A percentile compares a stretch with the other conserved stretches of the same genome.
Evolutionary conservation across 2,888 invertebrate genomes (phyloP).

Genomic region (Mythimna loreyi): DNA sequence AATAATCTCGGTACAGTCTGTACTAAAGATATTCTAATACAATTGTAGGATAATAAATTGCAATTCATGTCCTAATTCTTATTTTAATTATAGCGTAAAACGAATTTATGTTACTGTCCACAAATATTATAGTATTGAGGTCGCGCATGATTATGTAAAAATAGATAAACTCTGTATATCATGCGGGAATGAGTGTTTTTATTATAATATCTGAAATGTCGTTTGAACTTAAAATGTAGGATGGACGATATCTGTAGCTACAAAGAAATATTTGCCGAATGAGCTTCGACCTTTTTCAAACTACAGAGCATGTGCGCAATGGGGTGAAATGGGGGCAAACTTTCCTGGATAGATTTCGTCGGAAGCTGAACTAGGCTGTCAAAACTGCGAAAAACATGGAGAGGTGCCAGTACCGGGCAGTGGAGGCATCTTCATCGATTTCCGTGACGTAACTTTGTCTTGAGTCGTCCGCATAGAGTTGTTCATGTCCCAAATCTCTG

Average conservation of each 20-base stretch:
- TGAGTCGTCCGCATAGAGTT: constrained; percentile 43
- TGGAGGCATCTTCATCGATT: constrained; percentile 50
- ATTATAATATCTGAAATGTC: constrained; percentile 37
- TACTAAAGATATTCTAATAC: constrained; percentile 56
- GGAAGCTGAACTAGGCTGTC: constrained; percentile 37
- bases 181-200: constrained; percentile 45
- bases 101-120: constrained; percentile 60
- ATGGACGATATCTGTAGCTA: constrained; percentile 12
- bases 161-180: constrained; percentile 60
- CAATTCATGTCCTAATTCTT: constrained; percentile 63
- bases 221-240: constrained; percentile 29
- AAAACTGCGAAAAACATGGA: constrained; percentile 56
- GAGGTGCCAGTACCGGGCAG: constrained; percentile 53
- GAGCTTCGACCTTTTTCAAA: constrained; percentile 23
- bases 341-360: constrained; percentile 42
- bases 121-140: constrained; percentile 64
- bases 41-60: constrained; percentile 62
- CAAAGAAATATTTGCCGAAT: constrained; percentile 10
- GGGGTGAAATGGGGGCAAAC: constrained; percentile 35
- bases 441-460: constrained; percentile 52
- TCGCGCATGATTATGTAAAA: constrained; percentile 60
- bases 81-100: constrained; percentile 61
- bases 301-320: constrained; percentile 22
- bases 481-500: constrained; percentile 54
- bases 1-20: constrained; percentile 47